A percentile compares a stretch with the other conserved stretches of the same genome.
These are phyloP conservation scores for Mizuhopecten yessoensis DNA, from an alignment of 1,140 invertebrate genomes.

Conservation along the genomic window DNA sequence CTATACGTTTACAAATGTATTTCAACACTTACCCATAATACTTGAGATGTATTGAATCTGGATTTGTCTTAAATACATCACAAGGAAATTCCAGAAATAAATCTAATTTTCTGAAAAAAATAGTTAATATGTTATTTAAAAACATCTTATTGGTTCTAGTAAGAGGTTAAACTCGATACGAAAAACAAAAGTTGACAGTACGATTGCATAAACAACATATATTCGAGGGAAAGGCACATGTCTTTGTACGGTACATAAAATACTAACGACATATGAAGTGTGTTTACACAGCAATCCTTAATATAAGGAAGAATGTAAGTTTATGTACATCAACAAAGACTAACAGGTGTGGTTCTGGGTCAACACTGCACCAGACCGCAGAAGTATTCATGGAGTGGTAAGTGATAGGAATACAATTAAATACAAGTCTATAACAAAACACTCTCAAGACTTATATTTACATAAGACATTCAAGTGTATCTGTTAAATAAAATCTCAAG, in stretches of 20 bases:
- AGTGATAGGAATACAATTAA: neutral
- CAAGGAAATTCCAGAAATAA: constrained; percentile 80
- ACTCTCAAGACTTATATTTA: neutral
- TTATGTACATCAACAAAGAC: neutral
- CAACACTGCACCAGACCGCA: neutral
- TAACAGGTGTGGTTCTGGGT: neutral
- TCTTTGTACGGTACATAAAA: too few relatives aligned
- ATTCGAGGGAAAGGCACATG: too few relatives aligned
- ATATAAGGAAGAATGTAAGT: neutral
- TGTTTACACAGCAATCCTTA: too few relatives aligned
- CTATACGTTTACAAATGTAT: neutral
- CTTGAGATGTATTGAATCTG: constrained; percentile 75
- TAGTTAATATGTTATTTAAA: neutral
- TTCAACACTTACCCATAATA: constrained; percentile 76
- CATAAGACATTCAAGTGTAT: constrained; percentile 7
- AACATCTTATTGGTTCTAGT: too few relatives aligned
- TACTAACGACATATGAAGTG: too few relatives aligned
- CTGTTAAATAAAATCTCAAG: neutral
- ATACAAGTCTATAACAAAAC: neutral
- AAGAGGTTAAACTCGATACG: too few relatives aligned
- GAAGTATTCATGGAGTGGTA: neutral
- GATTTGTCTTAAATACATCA: constrained; percentile 72
- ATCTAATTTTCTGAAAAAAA: constrained; percentile 71
- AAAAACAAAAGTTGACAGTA: too few relatives aligned
- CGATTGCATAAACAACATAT: too few relatives aligned